A percentile compares a stretch with the other conserved stretches of the same genome.
phyloP scores from a whole-genome alignment of 2,113 vertebrate species.

The Antigone vipio region DNA sequence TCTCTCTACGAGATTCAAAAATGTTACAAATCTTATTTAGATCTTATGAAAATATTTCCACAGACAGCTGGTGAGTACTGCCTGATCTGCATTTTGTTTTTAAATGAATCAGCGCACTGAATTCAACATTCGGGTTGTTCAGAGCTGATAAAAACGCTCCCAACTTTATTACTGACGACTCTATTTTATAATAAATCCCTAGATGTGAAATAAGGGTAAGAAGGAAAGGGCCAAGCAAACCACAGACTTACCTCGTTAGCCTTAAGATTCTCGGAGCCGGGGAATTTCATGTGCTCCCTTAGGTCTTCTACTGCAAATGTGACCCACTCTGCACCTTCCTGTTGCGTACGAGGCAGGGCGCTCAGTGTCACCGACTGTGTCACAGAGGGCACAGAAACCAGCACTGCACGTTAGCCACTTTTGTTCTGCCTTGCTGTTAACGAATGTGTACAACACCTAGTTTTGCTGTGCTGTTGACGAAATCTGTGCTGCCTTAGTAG shows the following conservation, averaged over 20 bases:
- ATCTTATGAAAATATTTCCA: background rate
- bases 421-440: background rate
- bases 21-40: background rate
- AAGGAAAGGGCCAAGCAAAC: background rate
- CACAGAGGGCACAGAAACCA: background rate
- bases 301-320: background rate
- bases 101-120: background rate
- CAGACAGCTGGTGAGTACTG: background rate
- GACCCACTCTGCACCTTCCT: background rate
- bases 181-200: background rate
- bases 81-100: background rate
- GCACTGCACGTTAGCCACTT: background rate
- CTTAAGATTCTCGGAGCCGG: background rate
- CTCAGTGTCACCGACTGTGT: background rate
- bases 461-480: background rate
- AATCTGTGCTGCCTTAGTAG: background rate
- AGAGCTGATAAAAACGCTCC: background rate
- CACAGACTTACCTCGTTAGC: background rate
- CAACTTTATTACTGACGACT: background rate
- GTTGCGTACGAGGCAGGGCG: background rate
- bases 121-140: background rate
- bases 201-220: background rate
- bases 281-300: background rate
- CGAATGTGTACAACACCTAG: background rate
- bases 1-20: background rate